phyloP scores from a whole-genome alignment of 2,888 invertebrate species.

The Eupelmus urozonus region DNA sequence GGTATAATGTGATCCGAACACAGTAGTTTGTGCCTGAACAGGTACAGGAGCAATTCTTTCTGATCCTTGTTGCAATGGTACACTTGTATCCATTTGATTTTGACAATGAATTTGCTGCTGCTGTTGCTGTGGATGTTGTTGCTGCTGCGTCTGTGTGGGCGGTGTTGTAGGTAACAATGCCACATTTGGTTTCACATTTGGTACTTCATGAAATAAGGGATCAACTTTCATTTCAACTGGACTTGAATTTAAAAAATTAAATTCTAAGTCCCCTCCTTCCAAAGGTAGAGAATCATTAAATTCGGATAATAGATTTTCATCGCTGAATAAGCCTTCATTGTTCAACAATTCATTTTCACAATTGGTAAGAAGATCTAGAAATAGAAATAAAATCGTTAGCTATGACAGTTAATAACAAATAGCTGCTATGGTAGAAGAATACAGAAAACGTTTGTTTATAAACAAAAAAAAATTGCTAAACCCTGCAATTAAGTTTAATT shows the following conservation, averaged over 20 bases:
- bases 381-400: constrained; percentile 18
- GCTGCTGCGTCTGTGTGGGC: constrained; percentile 53
- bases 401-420: neutral
- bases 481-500: neutral
- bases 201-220: constrained; percentile 58
- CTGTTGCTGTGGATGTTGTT: constrained; percentile 40
- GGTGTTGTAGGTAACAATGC: constrained; percentile 60
- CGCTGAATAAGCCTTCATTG: constrained; percentile 78
- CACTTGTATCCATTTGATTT: constrained; percentile 31
- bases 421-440: neutral
- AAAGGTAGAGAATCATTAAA: constrained; percentile 78
- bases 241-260: constrained; percentile 76
- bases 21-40: constrained; percentile 68
- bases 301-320: constrained; percentile 78
- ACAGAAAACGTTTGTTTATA: constrained; percentile 14
- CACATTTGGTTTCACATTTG: constrained; percentile 62
- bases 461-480: neutral
- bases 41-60: constrained; percentile 50
- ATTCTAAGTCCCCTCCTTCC: constrained; percentile 74
- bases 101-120: constrained; percentile 42
- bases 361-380: constrained; percentile 83
- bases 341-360: constrained; percentile 84
- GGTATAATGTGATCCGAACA: constrained; percentile 71
- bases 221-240: constrained; percentile 46
- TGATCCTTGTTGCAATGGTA: constrained; percentile 25